phyloP scores from a whole-genome alignment of 2,797 vertebrate genomes.

The Steatocranus sp. region DNA sequence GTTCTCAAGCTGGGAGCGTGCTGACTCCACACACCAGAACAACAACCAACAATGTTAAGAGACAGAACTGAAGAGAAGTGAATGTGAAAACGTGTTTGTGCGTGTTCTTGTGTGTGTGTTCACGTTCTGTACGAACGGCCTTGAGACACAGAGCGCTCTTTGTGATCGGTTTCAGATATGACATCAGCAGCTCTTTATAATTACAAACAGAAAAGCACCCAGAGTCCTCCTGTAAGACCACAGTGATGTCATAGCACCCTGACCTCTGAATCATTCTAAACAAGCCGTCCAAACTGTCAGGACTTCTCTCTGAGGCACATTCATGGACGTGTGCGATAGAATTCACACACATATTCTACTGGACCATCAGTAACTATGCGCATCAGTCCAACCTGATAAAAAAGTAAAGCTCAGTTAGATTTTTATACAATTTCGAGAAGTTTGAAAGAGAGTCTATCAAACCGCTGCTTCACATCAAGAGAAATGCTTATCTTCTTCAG shows the following conservation, averaged over 20 bases:
- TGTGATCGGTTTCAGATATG: conserved; percentile 42
- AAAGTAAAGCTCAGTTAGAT: background rate
- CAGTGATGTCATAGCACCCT: conserved; percentile 59
- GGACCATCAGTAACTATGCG: background rate
- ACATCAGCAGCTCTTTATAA: conserved; percentile 47
- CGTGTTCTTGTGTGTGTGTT: background rate
- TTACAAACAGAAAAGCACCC: conserved; percentile 50
- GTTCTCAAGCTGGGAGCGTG: background rate
- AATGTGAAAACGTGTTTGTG: background rate
- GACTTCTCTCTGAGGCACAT: background rate
- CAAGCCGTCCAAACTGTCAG: conserved; percentile 14
- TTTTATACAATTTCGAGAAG: background rate
- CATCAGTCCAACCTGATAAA: background rate
- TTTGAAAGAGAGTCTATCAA: background rate
- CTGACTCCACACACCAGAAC: background rate
- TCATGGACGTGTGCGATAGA: background rate
- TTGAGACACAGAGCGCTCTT: background rate
- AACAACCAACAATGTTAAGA: background rate
- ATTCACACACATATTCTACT: background rate
- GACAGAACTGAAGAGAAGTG: background rate
- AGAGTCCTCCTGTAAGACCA: conserved; percentile 38
- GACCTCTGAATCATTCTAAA: conserved; percentile 45
- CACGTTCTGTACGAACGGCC: background rate
- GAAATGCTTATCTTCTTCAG: conserved; percentile 33
- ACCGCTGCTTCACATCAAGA: conserved; percentile 9